Conservation (phyloP, 2,888 invertebrate genomes). For the Lumbricus terrestris region DNA sequence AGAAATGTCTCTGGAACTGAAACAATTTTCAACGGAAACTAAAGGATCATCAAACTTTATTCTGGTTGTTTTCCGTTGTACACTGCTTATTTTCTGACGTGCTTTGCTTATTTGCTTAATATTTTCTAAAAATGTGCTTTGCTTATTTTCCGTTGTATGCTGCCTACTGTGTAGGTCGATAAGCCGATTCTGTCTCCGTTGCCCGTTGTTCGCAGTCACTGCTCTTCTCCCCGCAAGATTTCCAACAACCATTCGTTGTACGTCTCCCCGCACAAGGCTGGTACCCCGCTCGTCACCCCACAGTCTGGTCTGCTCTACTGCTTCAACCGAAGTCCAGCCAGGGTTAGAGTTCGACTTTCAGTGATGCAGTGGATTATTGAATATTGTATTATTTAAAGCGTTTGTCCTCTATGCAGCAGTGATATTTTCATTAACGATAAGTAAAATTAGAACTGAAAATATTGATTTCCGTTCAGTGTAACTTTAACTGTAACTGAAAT, state of each 20-base stretch:
- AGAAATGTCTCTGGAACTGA: neutral
- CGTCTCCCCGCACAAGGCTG: constrained; percentile 44
- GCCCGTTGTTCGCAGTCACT: constrained; percentile 67
- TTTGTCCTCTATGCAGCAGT: no score
- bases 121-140: no score
- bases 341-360: constrained; percentile 65
- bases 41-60: neutral
- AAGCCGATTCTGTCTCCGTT: constrained; percentile 71
- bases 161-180: constrained; percentile 43
- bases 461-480: no score
- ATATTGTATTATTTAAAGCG: no score
- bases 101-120: no score
- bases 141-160: neutral
- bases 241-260: constrained; percentile 57
- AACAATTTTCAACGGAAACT: no score
- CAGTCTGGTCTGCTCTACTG: constrained; percentile 68
- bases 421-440: no score
- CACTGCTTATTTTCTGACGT: no score
- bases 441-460: no score
- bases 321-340: constrained; percentile 83
- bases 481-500: no score
- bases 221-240: constrained; percentile 67
- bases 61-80: neutral
- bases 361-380: neutral
- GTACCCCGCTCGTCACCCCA: constrained; percentile 48